Conservation (phyloP, 2,888 invertebrate genomes). For the Amiota minor region DNA sequence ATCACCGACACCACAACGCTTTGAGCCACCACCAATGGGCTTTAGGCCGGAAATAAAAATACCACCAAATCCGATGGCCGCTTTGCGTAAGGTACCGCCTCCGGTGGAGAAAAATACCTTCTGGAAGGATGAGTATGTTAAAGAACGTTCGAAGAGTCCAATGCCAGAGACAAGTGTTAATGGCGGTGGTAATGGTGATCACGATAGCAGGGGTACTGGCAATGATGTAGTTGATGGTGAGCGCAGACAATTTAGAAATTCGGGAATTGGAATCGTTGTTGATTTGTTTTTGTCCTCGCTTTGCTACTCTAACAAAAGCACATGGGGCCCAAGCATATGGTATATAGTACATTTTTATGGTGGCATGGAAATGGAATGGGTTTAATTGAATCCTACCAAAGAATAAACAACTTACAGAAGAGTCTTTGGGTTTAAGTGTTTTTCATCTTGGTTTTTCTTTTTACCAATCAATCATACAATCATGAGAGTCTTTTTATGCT, state of each 20-base stretch:
- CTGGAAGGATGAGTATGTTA: conserved; percentile 76
- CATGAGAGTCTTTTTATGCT: background rate
- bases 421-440: background rate
- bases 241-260: conserved; percentile 43
- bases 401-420: background rate
- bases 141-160: conserved; percentile 74
- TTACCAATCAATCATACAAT: no score
- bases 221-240: conserved; percentile 61
- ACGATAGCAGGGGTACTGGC: conserved; percentile 35
- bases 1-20: conserved; percentile 75
- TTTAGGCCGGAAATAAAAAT: conserved; percentile 84
- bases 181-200: conserved; percentile 23
- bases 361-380: background rate
- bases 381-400: background rate
- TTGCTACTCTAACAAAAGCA: background rate
- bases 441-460: no score
- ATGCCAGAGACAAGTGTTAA: conserved; percentile 52
- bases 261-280: conserved; percentile 18
- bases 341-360: background rate
- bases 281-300: conserved; percentile 21
- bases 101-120: conserved; percentile 80
- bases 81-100: conserved; percentile 81
- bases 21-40: conserved; percentile 75
- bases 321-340: background rate
- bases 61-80: conserved; percentile 82